phyloP scores from a whole-genome alignment of 2,888 invertebrate genomes.

The Mactromeris polynyma region DNA sequence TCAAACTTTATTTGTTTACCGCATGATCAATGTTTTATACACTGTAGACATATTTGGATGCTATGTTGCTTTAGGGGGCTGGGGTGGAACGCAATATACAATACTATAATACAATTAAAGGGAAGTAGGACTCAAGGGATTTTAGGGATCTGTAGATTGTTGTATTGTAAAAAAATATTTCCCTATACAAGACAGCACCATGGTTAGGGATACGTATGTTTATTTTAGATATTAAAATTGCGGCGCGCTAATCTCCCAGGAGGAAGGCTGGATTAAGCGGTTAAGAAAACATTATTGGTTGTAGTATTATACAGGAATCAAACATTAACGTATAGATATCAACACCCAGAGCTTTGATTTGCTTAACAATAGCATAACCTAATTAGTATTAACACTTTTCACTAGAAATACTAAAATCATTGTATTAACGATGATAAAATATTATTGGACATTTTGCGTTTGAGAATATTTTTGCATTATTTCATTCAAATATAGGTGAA shows the following conservation, averaged over 20 bases:
- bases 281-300: slow-evolving; percentile 18
- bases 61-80: slow-evolving; percentile 37
- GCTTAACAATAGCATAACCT: background rate
- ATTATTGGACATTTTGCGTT: too few relatives aligned
- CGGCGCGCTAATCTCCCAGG: slow-evolving; percentile 26
- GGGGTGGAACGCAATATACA: slow-evolving; percentile 27
- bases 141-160: background rate
- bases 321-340: background rate
- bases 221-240: slow-evolving; percentile 38
- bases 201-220: slow-evolving; percentile 42
- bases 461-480: too few relatives aligned
- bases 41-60: background rate
- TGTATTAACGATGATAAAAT: too few relatives aligned
- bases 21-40: background rate
- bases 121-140: slow-evolving; percentile 34
- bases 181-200: background rate
- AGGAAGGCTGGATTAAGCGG: slow-evolving; percentile 41
- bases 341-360: background rate
- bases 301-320: background rate
- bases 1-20: slow-evolving; percentile 24
- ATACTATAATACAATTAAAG: slow-evolving; percentile 25
- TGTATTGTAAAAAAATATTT: slow-evolving; percentile 30
- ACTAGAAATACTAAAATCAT: background rate
- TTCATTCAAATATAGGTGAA: too few relatives aligned
- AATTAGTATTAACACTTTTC: background rate